Conservation (phyloP, 2,888 invertebrate species). For the Patella caerulea region DNA sequence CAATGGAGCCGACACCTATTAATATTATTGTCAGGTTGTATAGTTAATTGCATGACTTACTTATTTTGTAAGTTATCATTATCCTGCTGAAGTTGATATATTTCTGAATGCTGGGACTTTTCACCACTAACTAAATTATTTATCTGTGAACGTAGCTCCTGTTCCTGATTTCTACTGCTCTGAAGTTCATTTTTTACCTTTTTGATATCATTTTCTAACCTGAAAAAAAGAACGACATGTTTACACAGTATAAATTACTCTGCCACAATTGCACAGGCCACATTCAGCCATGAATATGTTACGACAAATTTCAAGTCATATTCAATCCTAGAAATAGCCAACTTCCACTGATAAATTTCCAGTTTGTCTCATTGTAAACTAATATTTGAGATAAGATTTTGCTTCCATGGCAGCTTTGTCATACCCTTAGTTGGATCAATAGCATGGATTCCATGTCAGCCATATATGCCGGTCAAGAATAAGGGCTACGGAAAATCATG, state of each 20-base stretch:
- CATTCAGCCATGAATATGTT: background rate
- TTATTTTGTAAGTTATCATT: conserved; percentile 90
- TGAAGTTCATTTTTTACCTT: conserved; percentile 82
- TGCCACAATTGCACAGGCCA: no score
- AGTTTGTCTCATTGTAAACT: background rate
- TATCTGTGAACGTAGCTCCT: conserved; percentile 81
- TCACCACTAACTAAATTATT: conserved; percentile 79
- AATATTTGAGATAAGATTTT: no score
- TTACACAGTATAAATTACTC: no score
- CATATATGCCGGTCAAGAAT: no score
- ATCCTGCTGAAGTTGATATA: conserved; percentile 85
- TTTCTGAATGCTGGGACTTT: conserved; percentile 80
- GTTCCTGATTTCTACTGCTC: conserved; percentile 80
- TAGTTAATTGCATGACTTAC: conserved; percentile 72
- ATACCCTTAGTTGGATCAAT: no score
- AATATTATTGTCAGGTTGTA: background rate
- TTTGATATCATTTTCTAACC: conserved; percentile 82
- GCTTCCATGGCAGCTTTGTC: no score
- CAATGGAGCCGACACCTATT: no score
- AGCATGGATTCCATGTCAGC: no score
- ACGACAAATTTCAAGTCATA: background rate
- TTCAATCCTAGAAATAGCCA: background rate
- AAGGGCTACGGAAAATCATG: no score
- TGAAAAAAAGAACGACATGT: conserved; percentile 64
- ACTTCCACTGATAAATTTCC: background rate